Conservation (phyloP, 2,888 invertebrate species). For the Cyclophora punctaria region DNA sequence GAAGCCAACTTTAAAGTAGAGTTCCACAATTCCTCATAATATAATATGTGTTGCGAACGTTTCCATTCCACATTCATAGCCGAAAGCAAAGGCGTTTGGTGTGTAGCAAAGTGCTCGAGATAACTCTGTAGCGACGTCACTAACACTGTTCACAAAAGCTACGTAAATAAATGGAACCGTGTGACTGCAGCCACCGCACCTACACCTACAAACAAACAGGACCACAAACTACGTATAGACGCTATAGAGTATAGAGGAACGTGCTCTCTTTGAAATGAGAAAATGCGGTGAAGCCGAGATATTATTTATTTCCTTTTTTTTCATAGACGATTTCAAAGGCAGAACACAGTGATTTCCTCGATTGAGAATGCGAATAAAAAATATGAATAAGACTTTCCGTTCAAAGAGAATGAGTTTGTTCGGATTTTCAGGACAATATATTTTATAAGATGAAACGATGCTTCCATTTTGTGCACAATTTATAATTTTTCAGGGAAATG, state of each 20-base stretch:
- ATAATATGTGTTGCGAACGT: conserved; percentile 19
- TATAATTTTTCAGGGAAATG: background rate
- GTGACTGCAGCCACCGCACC: conserved; percentile 25
- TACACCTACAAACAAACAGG: conserved; percentile 13
- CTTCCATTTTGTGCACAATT: conserved; percentile 8
- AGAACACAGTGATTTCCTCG: conserved; percentile 27
- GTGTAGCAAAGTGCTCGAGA: conserved; percentile 33
- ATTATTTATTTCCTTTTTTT: conserved; percentile 36
- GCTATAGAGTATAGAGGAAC: conserved; percentile 5
- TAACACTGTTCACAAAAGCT: conserved; percentile 32
- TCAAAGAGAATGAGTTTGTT: conserved; percentile 14
- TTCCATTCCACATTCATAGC: conserved; percentile 29
- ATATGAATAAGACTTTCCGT: conserved; percentile 21
- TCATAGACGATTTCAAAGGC: conserved; percentile 31
- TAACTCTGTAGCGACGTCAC: conserved; percentile 38
- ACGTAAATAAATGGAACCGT: conserved; percentile 36
- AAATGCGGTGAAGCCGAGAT: conserved; percentile 21
- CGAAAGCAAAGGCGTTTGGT: conserved; percentile 27
- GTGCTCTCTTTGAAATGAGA: conserved; percentile 23
- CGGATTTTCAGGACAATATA: conserved; percentile 28
- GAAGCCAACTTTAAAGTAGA: no score
- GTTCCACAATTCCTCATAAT: conserved; percentile 2
- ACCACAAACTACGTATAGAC: conserved; percentile 10
- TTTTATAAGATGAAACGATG: conserved; percentile 11
- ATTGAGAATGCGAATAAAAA: conserved; percentile 25